Base-by-base conservation (phyloP, 2,888 invertebrate species). In the Campaea margaritaria region DNA sequence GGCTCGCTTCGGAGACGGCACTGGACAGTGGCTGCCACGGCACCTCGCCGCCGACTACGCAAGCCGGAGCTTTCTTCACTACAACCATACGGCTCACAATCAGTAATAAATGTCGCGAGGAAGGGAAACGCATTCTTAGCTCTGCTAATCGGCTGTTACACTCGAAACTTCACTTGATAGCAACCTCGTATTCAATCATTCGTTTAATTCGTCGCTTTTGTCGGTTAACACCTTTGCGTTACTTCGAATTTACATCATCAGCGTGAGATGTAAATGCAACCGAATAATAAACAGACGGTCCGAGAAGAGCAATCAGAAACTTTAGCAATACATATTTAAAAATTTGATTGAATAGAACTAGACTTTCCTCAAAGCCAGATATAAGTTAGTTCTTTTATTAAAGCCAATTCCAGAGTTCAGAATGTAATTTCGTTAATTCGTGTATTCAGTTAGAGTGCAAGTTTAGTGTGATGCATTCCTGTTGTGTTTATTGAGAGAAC, bases 61-160 rank as follows among this genome's bases (percentile, higher is more conserved):
- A 90, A 81, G 91, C 89, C 84, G 93, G 93, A 81, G 92, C 93
- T 87, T 93, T 93, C 86, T 93, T 93, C 87, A 93, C 93, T 93
- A 87, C 79, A 88, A 89, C 80, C 81, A 87, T 78, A 79, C 70
- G 63, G 72, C 64, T 61, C 60, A 62, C 49, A 66, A 59, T 66
- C 66, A 69, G 48, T 59, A 58, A 64, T 61, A 64, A 47, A 58
- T 53, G 64, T 27, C 50, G 39, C 38, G 47, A 16, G 42, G 34
- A 14, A 14, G 9, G 43, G 36, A 49, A 38, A 34, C 39, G 47
- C 49, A 49, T 41, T 49, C 36, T 15, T 2, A 34, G 15, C 43
- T 34, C 43, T 27, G 38, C 3, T 2, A 12, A n/a, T 36, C 10
- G 12, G 36, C 12, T 7, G 12, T n/a, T 36, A 36, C 12, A 36